These are phyloP conservation scores for Hymenopus coronatus DNA, from an alignment of 2,888 invertebrate genomes.

Conservation along the genomic window DNA sequence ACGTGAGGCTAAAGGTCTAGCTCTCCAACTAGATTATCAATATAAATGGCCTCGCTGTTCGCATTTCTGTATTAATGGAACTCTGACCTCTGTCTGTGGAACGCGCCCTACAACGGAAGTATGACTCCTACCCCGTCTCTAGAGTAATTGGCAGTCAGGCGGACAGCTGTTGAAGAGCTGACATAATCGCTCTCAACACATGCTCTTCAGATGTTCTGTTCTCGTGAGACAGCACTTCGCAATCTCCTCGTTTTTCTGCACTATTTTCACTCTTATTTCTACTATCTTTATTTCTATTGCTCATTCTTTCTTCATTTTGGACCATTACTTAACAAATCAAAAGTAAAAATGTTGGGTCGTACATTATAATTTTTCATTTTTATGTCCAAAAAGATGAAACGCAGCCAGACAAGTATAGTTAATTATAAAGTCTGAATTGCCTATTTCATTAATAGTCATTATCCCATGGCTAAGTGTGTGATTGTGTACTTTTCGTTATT, in stretches of 20 bases:
- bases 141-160: neutral
- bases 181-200: neutral
- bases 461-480: too few species aligned
- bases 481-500: too few species aligned
- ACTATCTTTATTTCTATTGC: neutral
- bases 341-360: too few species aligned
- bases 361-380: too few species aligned
- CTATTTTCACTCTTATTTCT: neutral
- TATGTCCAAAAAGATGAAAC: too few species aligned
- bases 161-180: neutral
- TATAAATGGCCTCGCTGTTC: too few species aligned
- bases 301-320: neutral
- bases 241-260: neutral
- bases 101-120: neutral
- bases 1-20: too few species aligned
- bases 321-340: too few species aligned
- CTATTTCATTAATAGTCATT: too few species aligned
- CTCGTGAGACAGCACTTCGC: neutral
- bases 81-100: neutral
- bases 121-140: neutral
- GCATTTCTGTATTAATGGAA: neutral
- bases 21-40: too few species aligned
- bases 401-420: too few species aligned
- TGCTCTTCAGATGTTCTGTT: slow-evolving; percentile 2
- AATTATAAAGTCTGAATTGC: too few species aligned